A percentile compares a stretch with the other conserved stretches of the same genome.
phyloP scores from a whole-genome alignment of 23 tunicate species.

The Phallusia fumigata region DNA sequence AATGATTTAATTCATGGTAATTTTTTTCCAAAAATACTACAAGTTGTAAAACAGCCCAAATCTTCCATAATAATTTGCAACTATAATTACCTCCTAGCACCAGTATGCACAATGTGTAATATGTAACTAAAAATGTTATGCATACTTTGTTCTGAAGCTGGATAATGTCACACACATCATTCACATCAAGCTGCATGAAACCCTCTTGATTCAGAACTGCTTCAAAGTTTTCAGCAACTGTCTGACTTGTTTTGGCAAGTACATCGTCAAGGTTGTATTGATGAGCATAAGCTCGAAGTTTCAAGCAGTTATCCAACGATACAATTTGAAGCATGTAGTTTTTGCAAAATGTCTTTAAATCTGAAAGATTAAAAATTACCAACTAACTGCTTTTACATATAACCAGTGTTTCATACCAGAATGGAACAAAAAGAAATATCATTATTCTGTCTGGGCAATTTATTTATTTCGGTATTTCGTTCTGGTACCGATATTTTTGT shows the following conservation, averaged over 20 bases:
- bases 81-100: too few species aligned
- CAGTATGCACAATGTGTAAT: too few species aligned
- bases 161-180: not conserved
- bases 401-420: too few species aligned
- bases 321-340: not conserved
- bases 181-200: not conserved
- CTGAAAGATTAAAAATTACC: not conserved
- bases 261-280: not conserved
- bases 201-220: not conserved
- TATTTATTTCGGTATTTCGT: too few species aligned
- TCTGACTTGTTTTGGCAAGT: not conserved
- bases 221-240: not conserved
- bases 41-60: too few species aligned
- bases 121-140: not conserved
- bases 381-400: too few species aligned
- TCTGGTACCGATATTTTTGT: too few species aligned
- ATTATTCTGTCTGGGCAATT: too few species aligned
- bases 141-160: not conserved
- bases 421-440: too few species aligned
- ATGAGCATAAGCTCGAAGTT: not conserved
- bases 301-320: not conserved
- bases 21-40: too few species aligned
- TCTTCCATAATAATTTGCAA: too few species aligned
- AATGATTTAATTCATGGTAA: too few species aligned
- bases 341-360: not conserved